Conservation (phyloP, 2,888 invertebrate species). For the Dryobotodes eremita region DNA sequence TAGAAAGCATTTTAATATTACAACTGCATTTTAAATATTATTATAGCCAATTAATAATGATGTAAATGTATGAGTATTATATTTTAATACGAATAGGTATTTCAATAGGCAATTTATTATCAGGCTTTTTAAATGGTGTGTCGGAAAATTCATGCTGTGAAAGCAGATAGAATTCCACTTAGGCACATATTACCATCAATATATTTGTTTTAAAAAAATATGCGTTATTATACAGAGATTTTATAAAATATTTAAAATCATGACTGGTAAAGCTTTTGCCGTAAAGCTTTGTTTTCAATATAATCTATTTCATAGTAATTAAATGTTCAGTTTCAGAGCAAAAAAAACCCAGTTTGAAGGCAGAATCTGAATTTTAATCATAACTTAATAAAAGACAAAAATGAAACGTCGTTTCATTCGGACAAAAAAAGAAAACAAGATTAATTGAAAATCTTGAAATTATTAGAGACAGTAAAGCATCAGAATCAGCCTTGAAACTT, state of each 20-base stretch:
- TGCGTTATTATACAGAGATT: too few relatives aligned
- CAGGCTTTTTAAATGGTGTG: slow-evolving; percentile 41
- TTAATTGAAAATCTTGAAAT: background rate
- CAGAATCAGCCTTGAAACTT: slow-evolving; percentile 17
- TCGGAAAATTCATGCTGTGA: slow-evolving; percentile 61
- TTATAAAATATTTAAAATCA: background rate
- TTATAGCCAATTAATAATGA: background rate
- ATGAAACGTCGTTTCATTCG: background rate
- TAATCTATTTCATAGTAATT: background rate
- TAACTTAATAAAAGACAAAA: too few relatives aligned
- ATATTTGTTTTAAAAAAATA: too few relatives aligned
- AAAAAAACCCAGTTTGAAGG: slow-evolving; percentile 1
- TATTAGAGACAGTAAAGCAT: background rate
- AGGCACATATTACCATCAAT: slow-evolving; percentile 79
- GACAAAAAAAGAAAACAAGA: background rate
- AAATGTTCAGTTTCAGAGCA: too few relatives aligned
- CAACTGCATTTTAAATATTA: background rate
- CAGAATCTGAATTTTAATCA: background rate
- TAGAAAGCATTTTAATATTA: slow-evolving; percentile 26
- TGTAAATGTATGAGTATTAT: slow-evolving; percentile 59
- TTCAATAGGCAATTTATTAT: slow-evolving; percentile 47
- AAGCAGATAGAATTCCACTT: slow-evolving; percentile 65
- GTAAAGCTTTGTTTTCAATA: background rate
- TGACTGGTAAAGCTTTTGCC: background rate
- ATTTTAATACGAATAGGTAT: slow-evolving; percentile 21